Conservation (phyloP, 2,113 vertebrate genomes). For the Oryzias javanicus region DNA sequence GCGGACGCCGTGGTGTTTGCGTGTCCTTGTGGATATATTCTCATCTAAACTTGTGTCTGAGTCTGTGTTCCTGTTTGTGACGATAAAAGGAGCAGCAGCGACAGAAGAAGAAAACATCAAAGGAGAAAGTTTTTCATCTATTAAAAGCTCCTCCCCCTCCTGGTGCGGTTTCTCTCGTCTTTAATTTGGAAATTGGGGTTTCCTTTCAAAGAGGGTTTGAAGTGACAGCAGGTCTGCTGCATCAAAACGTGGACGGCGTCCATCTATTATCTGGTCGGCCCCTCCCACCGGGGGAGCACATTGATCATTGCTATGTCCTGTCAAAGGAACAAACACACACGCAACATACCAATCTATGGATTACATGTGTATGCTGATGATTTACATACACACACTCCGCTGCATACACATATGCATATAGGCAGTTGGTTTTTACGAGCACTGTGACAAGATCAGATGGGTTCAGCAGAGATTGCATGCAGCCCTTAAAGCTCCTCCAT, state of each 20-base stretch:
- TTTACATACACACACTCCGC: constrained; percentile 72
- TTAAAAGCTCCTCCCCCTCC: constrained; percentile 63
- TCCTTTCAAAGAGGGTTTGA: constrained; percentile 62
- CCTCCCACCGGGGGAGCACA: constrained; percentile 72
- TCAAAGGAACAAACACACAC: constrained; percentile 46
- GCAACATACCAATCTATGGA: constrained; percentile 62
- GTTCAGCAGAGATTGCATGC: constrained; percentile 68
- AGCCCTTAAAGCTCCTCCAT: constrained; percentile 60
- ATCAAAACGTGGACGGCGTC: constrained; percentile 40
- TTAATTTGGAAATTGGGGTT: constrained; percentile 78
- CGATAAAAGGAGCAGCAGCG: constrained; percentile 18
- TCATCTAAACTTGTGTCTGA: not conserved
- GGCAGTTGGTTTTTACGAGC: constrained; percentile 72
- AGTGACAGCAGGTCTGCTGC: constrained; percentile 58
- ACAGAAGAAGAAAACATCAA: constrained; percentile 63
- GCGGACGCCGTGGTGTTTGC: constrained; percentile 42
- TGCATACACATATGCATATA: constrained; percentile 72
- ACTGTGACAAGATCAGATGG: constrained; percentile 71
- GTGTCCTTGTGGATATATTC: constrained; percentile 20
- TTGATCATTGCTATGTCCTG: constrained; percentile 75
- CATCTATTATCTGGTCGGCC: constrained; percentile 76
- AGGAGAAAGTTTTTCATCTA: constrained; percentile 74
- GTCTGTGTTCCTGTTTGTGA: not conserved
- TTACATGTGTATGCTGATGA: constrained; percentile 63
- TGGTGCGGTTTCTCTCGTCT: constrained; percentile 64